A percentile compares a stretch with the other conserved stretches of the same genome.
Evolutionary conservation across 35 echinoderm and acorn worm genomes (phyloP).

Genomic region (Stichopus chloronotus): DNA sequence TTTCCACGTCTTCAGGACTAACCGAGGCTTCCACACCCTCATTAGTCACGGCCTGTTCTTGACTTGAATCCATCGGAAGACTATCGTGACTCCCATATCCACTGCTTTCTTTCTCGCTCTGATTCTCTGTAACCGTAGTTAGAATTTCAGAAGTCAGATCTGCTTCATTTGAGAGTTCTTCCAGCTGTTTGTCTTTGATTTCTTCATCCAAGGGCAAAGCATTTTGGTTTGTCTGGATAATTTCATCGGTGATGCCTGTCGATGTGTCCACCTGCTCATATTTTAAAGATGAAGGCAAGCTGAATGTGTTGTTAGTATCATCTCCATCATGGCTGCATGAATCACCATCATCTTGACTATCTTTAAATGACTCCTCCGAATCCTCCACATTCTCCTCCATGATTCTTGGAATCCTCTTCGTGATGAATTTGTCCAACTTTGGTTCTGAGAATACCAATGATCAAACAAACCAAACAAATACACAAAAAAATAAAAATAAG

Average conservation of each 20-base stretch:
- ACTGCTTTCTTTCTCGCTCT: constrained; percentile 39
- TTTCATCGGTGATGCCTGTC: neutral
- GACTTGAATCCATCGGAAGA: constrained; percentile 15
- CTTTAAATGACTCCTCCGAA: neutral
- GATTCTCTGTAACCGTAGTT: constrained; percentile 18
- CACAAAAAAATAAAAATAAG: neutral
- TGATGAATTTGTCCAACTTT: constrained; percentile 79
- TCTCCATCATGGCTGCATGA: neutral
- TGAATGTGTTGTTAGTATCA: neutral
- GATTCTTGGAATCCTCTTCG: constrained; percentile 8
- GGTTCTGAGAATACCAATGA: constrained; percentile 65
- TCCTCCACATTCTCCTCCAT: neutral
- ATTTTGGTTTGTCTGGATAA: neutral
- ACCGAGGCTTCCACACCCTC: neutral
- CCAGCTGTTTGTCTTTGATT: neutral
- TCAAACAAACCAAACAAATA: neutral
- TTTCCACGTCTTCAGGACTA: neutral
- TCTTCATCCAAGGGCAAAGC: neutral
- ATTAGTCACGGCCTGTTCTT: neutral
- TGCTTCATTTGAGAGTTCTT: neutral
- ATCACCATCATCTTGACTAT: neutral
- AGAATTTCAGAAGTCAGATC: neutral
- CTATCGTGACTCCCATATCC: constrained; percentile 55
- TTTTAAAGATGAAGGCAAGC: neutral
- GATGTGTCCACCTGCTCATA: neutral